Percentiles rank a stretch among this genome's conserved stretches.
Conservation (phyloP, 2,888 invertebrate genomes). For the Gastrophysa polygoni region DNA sequence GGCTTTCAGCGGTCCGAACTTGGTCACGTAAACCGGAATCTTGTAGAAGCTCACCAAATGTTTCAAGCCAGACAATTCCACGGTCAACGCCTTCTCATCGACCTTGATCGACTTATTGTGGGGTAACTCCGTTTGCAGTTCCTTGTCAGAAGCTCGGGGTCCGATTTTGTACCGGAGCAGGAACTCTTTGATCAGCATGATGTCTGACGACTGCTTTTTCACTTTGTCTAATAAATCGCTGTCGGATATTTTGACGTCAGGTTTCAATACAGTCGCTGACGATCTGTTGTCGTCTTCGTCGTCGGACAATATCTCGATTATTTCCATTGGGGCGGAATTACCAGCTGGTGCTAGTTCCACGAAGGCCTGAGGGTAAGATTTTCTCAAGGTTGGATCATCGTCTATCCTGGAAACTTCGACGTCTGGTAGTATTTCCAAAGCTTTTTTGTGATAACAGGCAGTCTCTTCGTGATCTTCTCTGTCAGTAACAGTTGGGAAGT, state of each 20-base stretch:
- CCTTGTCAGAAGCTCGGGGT: too few relatives aligned
- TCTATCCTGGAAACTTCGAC: conserved; percentile 34
- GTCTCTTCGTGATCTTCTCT: conserved; percentile 34
- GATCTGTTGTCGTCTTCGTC: background rate
- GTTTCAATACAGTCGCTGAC: background rate
- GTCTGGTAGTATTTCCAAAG: conserved; percentile 27
- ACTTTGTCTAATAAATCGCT: background rate
- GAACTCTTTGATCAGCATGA: background rate
- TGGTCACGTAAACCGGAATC: conserved; percentile 37
- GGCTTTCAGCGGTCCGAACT: conserved; percentile 21
- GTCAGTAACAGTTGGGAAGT: conserved; percentile 28
- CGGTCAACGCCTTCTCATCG: conserved; percentile 16
- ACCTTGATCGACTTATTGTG: conserved; percentile 26
- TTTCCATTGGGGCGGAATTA: too few relatives aligned
- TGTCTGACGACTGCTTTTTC: background rate
- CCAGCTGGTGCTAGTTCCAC: background rate
- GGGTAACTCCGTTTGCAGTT: conserved; percentile 35
- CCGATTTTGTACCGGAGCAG: background rate
- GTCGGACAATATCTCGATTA: conserved; percentile 15
- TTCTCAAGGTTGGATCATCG: conserved; percentile 23
- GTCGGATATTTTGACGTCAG: background rate
- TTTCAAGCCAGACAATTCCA: conserved; percentile 36
- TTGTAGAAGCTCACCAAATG: conserved; percentile 34
- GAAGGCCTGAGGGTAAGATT: background rate
- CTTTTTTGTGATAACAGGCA: conserved; percentile 32